Conservation (phyloP, 1,140 invertebrate species). For the Ceratosolen fusciceps region DNA sequence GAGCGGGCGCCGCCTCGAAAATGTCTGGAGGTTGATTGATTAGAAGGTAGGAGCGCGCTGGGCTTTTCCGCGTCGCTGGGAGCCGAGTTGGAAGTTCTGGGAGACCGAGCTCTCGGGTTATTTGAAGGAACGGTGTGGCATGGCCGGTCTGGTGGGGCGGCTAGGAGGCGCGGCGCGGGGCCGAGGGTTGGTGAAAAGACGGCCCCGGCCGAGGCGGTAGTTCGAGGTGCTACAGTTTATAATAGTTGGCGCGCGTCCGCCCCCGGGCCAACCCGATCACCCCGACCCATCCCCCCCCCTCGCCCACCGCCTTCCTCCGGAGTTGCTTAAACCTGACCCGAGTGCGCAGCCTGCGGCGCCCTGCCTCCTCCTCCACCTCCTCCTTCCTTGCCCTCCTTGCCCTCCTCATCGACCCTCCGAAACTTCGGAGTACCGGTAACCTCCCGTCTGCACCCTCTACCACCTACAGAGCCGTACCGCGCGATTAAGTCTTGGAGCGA, state of each 20-base stretch:
- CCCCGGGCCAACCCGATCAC: slow-evolving; percentile 63
- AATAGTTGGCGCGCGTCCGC: slow-evolving; percentile 70
- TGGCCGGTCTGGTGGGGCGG: slow-evolving; percentile 40
- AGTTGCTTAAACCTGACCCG: slow-evolving; percentile 72
- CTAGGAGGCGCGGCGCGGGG: slow-evolving; percentile 52
- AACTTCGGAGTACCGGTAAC: no score
- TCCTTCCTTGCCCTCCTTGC: no score
- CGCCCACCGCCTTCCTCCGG: slow-evolving; percentile 67
- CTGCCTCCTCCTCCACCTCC: slow-evolving; percentile 28
- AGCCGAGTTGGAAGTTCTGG: slow-evolving; percentile 52
- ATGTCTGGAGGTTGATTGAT: slow-evolving; percentile 71
- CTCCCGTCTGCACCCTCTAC: no score
- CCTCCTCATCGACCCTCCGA: no score
- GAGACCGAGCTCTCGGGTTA: slow-evolving; percentile 62
- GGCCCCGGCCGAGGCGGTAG: slow-evolving; percentile 65
- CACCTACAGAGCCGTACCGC: no score
- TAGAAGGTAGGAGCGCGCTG: slow-evolving; percentile 65
- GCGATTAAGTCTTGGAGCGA: background rate
- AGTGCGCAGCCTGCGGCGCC: slow-evolving; percentile 8
- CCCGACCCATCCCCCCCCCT: slow-evolving; percentile 64
- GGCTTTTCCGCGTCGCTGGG: slow-evolving; percentile 2
- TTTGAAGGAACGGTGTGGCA: slow-evolving; percentile 61
- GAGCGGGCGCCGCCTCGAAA: slow-evolving; percentile 56
- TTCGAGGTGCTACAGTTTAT: slow-evolving; percentile 73
- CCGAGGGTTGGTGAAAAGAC: slow-evolving; percentile 54